Evolutionary conservation across 2,113 vertebrate genomes (phyloP).

Genomic region (Poeciliopsis turrubarensis): DNA sequence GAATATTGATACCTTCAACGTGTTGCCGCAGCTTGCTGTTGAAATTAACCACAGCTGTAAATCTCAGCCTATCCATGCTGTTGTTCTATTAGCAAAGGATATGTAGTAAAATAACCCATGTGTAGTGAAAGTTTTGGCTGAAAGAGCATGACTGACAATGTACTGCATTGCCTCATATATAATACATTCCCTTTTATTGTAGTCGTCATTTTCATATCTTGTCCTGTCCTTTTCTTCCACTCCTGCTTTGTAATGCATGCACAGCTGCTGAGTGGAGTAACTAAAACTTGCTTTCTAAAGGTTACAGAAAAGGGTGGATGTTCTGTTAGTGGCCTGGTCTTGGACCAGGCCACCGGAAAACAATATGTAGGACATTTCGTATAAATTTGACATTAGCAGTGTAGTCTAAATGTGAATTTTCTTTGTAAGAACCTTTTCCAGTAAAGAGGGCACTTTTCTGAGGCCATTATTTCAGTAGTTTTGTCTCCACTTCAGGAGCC

Average conservation of each 20-base stretch:
- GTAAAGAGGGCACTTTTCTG: not conserved
- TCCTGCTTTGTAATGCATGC: no score
- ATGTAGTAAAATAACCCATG: conserved; percentile 27
- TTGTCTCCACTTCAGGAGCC: not conserved
- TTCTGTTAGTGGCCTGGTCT: no score
- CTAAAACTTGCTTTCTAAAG: no score
- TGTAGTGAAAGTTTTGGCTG: not conserved
- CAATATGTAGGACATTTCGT: no score
- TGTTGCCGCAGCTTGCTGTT: conserved; percentile 75
- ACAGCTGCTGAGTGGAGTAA: no score
- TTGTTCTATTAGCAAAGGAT: conserved; percentile 31
- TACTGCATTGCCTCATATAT: conserved; percentile 10
- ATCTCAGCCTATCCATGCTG: conserved; percentile 48
- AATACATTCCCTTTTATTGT: no score
- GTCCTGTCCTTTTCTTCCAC: no score
- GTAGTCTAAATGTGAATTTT: not conserved
- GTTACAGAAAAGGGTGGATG: no score
- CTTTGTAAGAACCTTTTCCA: not conserved
- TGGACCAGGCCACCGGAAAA: no score
- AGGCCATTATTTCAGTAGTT: not conserved
- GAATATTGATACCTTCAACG: conserved; percentile 81
- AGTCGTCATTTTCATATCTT: no score
- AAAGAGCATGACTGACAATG: not conserved
- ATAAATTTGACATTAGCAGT: no score
- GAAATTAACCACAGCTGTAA: conserved; percentile 75